phyloP scores from a whole-genome alignment of 2,113 vertebrate species.

The Progne subis region DNA sequence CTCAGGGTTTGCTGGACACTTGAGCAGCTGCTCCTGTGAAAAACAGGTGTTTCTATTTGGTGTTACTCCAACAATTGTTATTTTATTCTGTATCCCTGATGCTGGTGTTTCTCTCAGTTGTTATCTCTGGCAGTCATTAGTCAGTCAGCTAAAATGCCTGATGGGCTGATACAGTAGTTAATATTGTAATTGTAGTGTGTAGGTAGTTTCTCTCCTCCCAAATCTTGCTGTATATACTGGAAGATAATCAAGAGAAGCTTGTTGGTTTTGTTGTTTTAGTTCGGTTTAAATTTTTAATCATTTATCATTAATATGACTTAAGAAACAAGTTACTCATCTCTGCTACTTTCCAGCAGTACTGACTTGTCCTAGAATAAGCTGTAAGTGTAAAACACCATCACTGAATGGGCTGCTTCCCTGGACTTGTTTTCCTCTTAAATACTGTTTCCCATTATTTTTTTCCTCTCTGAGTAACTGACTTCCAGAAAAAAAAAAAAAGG shows the following conservation, averaged over 20 bases:
- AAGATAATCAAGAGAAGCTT: background rate
- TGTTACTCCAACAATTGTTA: background rate
- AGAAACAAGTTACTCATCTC: background rate
- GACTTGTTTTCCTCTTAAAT: conserved; percentile 26
- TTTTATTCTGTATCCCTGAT: background rate
- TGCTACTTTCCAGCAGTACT: background rate
- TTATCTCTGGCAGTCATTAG: background rate
- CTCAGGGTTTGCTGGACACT: background rate
- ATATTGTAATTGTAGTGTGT: background rate
- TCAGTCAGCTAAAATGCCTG: background rate
- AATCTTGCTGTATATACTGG: background rate
- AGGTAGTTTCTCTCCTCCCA: background rate
- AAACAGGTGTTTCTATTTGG: background rate
- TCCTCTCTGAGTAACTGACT: background rate
- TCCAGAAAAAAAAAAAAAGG: background rate
- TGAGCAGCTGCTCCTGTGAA: background rate
- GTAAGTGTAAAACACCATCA: background rate
- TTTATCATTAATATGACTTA: background rate
- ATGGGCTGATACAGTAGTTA: background rate
- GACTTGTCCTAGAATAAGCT: background rate
- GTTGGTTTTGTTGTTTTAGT: background rate
- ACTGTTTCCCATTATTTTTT: background rate
- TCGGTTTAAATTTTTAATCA: background rate
- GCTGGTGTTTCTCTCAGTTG: background rate
- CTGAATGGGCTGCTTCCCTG: background rate